Base-by-base conservation (phyloP, 2,888 invertebrate genomes). In the Dioctria linearis region DNA sequence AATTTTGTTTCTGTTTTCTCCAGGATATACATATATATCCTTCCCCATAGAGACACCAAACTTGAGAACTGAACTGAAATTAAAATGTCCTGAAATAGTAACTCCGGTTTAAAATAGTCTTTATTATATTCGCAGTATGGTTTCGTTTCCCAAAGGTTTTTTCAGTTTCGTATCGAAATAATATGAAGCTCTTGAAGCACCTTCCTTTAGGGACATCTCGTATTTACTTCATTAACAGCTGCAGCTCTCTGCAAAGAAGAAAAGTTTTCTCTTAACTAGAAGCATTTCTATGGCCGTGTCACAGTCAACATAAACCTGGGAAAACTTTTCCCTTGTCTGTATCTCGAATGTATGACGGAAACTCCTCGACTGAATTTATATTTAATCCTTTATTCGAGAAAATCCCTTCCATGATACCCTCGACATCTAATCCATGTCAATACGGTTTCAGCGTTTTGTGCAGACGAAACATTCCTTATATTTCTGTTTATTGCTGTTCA, bases 191-290 rank as follows among this genome's bases (percentile, higher is more conserved):
- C 39, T 5, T 9, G 46, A 54, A 71, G 46, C 25, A 2, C 57
- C 43, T 61, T 73, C 57, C 73, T 73, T 73, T 13, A 40, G 73
- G 73, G 43, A 59, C 42, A 25, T 59, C 59, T 73, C 59, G 59
- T 73, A 40, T 73, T 73, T 57, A 73, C 73, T 73, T 73, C 57
- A 73, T 73, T 73, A 73, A 57, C 42, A 73, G 51, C 54, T 54
- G 54, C 54, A 54, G 6, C 57, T 39, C 9, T 9, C 8, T 40
- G 8, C n/a, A n/a, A 8, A 11, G 39, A 11, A 54, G 57, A 73
- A 57, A 73, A 73, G 73, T 69, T 59, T 42, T 25, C 25, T 25
- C 42, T 40, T 73, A 57, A 73, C 73, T 25, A 59, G n/a, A 9
- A 73, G 57, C 73, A 69, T n/a, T 69, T 69, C 49, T 25, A 51